These are phyloP conservation scores for Epirrhoe alternata DNA, from an alignment of 2,888 invertebrate species.

Conservation along the genomic window DNA sequence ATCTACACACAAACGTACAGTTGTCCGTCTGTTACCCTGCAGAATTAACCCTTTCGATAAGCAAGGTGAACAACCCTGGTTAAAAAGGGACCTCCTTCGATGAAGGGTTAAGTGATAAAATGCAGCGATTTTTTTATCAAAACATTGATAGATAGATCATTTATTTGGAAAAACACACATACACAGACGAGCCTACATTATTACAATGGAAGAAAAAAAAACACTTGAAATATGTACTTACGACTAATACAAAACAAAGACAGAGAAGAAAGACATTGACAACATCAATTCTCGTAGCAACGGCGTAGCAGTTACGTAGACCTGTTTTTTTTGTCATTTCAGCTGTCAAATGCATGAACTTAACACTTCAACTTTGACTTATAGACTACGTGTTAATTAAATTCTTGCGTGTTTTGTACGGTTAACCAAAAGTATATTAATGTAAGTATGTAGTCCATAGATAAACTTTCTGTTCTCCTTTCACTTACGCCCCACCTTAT, in stretches of 20 bases:
- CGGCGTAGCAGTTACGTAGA: neutral
- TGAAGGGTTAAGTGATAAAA: conserved; percentile 46
- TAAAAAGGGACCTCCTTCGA: conserved; percentile 71
- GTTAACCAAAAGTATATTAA: neutral
- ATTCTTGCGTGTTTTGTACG: neutral
- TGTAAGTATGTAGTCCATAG: neutral
- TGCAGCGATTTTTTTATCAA: conserved; percentile 51
- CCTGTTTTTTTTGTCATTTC: neutral
- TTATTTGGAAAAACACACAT: too few species aligned
- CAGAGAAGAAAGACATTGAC: neutral
- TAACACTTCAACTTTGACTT: neutral
- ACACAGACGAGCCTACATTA: too few species aligned
- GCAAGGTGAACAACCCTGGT: conserved; percentile 81
- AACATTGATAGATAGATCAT: too few species aligned
- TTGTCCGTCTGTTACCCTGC: conserved; percentile 73
- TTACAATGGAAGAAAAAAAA: too few species aligned
- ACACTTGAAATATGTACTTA: too few species aligned
- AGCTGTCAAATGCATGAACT: neutral
- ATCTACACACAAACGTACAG: conserved; percentile 58
- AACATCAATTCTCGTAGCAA: neutral
- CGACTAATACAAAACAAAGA: too few species aligned
- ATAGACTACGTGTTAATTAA: neutral
- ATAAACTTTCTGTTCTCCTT: conserved; percentile 3
- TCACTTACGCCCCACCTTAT: conserved; percentile 50
- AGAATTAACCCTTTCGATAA: conserved; percentile 81